These are phyloP conservation scores for Augochlora pura DNA, from an alignment of 1,140 invertebrate genomes.

Conservation along the genomic window DNA sequence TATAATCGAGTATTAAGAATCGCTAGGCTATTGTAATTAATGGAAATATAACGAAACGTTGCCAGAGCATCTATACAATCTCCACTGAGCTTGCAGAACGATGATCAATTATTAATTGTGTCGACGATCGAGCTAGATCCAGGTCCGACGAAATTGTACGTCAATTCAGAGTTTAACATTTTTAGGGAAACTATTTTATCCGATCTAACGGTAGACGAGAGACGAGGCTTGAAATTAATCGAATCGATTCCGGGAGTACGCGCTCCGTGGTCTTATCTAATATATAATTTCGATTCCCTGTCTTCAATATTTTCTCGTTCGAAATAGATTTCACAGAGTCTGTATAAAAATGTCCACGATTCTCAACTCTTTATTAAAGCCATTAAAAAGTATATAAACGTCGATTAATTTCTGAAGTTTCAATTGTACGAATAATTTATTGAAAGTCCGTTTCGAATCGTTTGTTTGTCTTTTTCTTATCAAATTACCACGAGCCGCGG, in stretches of 20 bases:
- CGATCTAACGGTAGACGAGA: background rate
- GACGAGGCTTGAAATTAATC: background rate
- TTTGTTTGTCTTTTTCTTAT: background rate
- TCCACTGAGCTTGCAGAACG: constrained; percentile 50
- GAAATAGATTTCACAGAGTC: too few species aligned
- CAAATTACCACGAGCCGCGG: background rate
- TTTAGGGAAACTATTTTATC: constrained; percentile 7
- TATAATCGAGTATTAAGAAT: background rate
- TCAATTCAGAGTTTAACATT: constrained; percentile 20
- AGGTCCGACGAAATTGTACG: background rate
- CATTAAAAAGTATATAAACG: too few species aligned
- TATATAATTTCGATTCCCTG: too few species aligned
- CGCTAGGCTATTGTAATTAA: background rate
- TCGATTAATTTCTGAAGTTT: background rate
- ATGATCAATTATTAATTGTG: background rate
- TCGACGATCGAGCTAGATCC: background rate
- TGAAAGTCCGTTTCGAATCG: too few species aligned
- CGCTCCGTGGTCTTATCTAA: too few species aligned
- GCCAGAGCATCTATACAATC: constrained; percentile 54
- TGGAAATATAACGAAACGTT: background rate
- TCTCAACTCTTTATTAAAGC: too few species aligned
- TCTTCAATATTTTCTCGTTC: too few species aligned
- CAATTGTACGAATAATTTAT: background rate
- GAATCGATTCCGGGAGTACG: too few species aligned
- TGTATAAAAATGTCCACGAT: too few species aligned